Base-by-base conservation (phyloP, 2,113 vertebrate genomes). In the Tylochromis polylepis region DNA sequence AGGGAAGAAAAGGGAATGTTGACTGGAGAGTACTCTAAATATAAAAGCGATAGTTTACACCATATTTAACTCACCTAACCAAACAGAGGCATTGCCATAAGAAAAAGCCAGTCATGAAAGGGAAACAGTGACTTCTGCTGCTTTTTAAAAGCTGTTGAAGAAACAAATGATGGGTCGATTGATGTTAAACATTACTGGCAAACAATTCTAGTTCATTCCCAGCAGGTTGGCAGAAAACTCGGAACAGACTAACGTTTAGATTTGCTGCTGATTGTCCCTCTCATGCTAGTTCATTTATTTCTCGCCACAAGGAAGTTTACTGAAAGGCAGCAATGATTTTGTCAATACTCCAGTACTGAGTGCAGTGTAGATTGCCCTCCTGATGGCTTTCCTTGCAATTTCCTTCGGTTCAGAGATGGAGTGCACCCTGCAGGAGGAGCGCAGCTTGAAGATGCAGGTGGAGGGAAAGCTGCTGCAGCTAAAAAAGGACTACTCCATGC, bases 401-500 rank as follows among this genome's bases (percentile, higher is more conserved):
- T 55, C 27, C 18, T 82, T 34, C 43, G 75, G 14, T 87, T 14
- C 95, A 99, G 98, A 97, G 95, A 97, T 98, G 97, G 99, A 99
- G 91, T 94, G 95, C 88, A 98, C 97, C 49, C 96, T 99, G 72
- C 90, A 96, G 75, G 98, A 99, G 89, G 99, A 99, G 92, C 97
- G 96, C 65, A 92, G 91, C 79, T 88, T 96, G 24, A 99, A 98
- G 93, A 96, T 97, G 87, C 98, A 97, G 94, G 95, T 98, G 86
- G 99, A 99, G 93, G 97, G 96, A 81, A 93, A 95, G n/a, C 88
- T 99, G 88, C 91, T 99, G 91, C 97, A 98, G 88, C 95, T 97
- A 31, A 97, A 99, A 96, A 99, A 98, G 87, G 96, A 96, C 38
- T 96, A 97, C 89, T 99, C 97, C 8, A 95, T 98, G 94, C 91